Base-by-base conservation (phyloP, 2,797 vertebrate species). In the Coranthus polyacanthus region DNA sequence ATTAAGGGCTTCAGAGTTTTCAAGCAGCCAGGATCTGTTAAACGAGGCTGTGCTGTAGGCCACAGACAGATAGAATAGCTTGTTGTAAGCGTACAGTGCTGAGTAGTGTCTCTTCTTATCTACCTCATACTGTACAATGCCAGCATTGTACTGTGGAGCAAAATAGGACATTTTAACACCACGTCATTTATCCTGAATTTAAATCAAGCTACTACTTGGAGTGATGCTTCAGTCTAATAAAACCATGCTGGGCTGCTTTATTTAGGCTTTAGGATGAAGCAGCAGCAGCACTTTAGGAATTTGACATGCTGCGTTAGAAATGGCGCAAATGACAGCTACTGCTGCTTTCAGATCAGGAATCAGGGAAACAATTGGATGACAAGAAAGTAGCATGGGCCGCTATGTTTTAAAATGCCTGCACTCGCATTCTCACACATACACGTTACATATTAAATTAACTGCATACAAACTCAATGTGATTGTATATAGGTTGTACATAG, bases 401-500 rank as follows among this genome's bases (percentile, higher is more conserved):
- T 57, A 24, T 11, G 29, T 76, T 68, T 46, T 21, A 63, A 69
- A 70, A 68, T n/a, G 34, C 41, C 41, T 51, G 13, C 18, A 34
- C 57, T 72, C 43, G 39, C 24, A 56, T 49, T 32, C 15, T 34
- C 18, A 67, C 17, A 46, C 46, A 62, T 50, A 45, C 42, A 56
- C 32, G 12, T 29, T 32, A 50, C 21, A 46, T 64, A 29, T 50
- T 55, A 53, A 75, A 53, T 55, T 10, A 61, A 63, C 52, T 47
- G 18, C 60, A 59, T 72, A 76, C 24, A 72, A 36, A 62, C 37
- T 65, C 22, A 49, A 44, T 75, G 59, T 64, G 41, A 79, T 55
- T 92, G 87, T 91, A 90, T 74, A 91, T 88, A 90, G 6, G 11
- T 71, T 93, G 91, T 93, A 91, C 42, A 93, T 85, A 93, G 36